phyloP scores from a whole-genome alignment of 1,140 invertebrate species.

The Pissodes strobi region DNA sequence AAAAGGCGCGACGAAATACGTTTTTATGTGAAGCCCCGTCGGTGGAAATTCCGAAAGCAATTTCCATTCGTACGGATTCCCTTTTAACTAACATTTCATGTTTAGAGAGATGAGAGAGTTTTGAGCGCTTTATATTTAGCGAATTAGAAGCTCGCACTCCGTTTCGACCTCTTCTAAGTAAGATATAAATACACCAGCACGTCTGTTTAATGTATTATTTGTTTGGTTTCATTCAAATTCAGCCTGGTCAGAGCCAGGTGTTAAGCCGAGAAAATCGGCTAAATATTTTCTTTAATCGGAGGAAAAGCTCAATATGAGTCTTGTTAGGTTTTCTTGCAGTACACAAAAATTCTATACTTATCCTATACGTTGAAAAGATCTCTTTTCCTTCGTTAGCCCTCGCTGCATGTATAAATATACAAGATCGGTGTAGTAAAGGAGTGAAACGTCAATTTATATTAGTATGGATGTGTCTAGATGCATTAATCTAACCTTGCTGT shows the following conservation, averaged over 20 bases:
- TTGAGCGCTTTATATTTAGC: slow-evolving; percentile 47
- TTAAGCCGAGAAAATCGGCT: slow-evolving; percentile 26
- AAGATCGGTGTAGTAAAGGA: no score
- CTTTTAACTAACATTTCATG: slow-evolving; percentile 37
- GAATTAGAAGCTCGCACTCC: slow-evolving; percentile 42
- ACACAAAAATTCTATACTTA: slow-evolving; percentile 17
- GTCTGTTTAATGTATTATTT: slow-evolving; percentile 46
- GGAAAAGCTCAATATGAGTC: slow-evolving; percentile 30
- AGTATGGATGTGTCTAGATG: no score
- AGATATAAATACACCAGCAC: slow-evolving; percentile 45
- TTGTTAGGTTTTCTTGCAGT: slow-evolving; percentile 18
- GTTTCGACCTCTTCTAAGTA: slow-evolving; percentile 47
- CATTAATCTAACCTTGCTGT: no score
- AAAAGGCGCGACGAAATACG: slow-evolving; percentile 4
- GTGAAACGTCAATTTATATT: no score
- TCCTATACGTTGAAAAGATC: no score
- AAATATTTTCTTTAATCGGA: slow-evolving; percentile 34
- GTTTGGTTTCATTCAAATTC: slow-evolving; percentile 47
- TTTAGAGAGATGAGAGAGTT: slow-evolving; percentile 32
- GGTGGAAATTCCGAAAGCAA: slow-evolving; percentile 30
- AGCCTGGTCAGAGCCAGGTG: slow-evolving; percentile 34
- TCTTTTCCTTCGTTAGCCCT: no score
- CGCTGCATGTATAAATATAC: no score
- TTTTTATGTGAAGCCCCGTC: slow-evolving; percentile 12
- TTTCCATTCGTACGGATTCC: slow-evolving; percentile 38